Evolutionary conservation across 2,113 vertebrate species (phyloP).

Genomic region (Odobenus rosmarus): DNA sequence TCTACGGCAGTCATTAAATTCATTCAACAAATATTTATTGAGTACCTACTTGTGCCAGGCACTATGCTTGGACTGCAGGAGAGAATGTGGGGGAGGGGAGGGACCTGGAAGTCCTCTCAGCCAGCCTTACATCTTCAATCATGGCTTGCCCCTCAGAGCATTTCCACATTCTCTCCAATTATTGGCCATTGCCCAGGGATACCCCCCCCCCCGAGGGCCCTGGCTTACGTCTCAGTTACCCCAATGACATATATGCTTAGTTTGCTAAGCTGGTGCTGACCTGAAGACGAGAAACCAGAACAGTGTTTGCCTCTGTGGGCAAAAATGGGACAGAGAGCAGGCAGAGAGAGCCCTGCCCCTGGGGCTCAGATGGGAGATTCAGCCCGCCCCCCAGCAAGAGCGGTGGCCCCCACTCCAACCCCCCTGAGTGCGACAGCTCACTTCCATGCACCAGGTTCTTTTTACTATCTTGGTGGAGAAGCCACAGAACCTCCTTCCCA

Average conservation of each 20-base stretch:
- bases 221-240: neutral
- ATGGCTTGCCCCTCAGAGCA: neutral
- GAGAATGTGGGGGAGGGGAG: neutral
- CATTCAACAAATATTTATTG: neutral
- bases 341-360: neutral
- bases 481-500: neutral
- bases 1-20: neutral
- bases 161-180: neutral
- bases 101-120: neutral
- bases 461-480: neutral
- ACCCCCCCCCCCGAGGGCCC: neutral
- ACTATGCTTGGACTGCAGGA: conserved; percentile 9
- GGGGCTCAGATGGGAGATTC: neutral
- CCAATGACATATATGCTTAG: neutral
- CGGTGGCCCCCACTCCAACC: fast-evolving
- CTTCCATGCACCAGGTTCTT: neutral
- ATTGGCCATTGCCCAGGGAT: neutral
- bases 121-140: neutral
- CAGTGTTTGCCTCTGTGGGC: neutral
- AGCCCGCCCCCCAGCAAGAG: neutral
- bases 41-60: neutral
- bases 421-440: neutral
- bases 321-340: neutral
- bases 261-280: conserved; percentile 47
- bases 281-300: neutral